Evolutionary conservation across 2,888 invertebrate genomes (phyloP).

Genomic region (Seira ritae): DNA sequence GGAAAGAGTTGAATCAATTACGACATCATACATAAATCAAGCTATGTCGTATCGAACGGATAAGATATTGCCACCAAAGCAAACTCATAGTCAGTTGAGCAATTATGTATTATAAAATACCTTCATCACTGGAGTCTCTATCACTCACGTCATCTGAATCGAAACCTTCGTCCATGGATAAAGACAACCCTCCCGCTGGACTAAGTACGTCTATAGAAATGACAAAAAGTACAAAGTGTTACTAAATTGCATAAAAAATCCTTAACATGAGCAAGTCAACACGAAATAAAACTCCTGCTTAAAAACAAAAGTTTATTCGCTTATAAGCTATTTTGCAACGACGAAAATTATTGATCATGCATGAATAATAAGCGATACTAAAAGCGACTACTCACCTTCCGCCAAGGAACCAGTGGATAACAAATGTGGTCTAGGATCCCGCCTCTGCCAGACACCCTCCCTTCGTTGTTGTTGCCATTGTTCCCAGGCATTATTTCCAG

Average conservation of each 20-base stretch:
- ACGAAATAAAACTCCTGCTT: too few species aligned
- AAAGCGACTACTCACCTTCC: slow-evolving; percentile 84
- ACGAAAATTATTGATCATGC: too few species aligned
- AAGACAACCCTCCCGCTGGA: slow-evolving; percentile 79
- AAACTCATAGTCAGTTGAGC: too few species aligned
- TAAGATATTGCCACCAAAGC: too few species aligned
- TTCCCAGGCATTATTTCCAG: slow-evolving; percentile 79
- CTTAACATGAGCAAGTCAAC: too few species aligned
- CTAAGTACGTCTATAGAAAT: slow-evolving; percentile 84
- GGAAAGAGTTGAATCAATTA: slow-evolving; percentile 18
- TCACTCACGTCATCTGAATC: slow-evolving; percentile 74
- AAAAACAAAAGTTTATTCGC: too few species aligned
- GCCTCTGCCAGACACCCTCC: slow-evolving; percentile 89
- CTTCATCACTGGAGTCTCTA: slow-evolving; percentile 73
- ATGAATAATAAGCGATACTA: too few species aligned
- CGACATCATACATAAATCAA: too few species aligned
- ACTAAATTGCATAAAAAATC: too few species aligned
- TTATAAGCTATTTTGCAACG: too few species aligned
- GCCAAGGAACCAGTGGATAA: slow-evolving; percentile 88
- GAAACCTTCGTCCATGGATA: slow-evolving; percentile 81
- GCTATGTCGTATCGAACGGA: too few species aligned
- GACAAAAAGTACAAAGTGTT: slow-evolving; percentile 5
- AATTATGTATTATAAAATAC: slow-evolving; percentile 39
- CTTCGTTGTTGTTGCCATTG: slow-evolving; percentile 70
- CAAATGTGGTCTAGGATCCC: slow-evolving; percentile 91